phyloP scores from a whole-genome alignment of 64 coral and sea anemone species.

The Pocillopora damicornis region DNA sequence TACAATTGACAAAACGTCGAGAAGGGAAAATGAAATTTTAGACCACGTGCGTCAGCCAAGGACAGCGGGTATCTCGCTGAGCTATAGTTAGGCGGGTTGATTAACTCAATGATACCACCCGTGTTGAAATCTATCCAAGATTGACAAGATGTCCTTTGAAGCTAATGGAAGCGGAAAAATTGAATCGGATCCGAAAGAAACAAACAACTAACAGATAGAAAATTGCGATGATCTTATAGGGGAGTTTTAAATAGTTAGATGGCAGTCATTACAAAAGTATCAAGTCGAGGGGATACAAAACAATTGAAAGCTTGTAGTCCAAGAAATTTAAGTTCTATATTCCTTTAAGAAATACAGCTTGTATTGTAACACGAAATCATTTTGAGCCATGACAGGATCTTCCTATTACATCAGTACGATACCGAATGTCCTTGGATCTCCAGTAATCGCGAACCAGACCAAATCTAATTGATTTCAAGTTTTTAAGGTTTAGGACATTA shows the following conservation, averaged over 20 bases:
- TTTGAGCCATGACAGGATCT: too few species aligned
- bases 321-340: too few species aligned
- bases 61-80: not conserved
- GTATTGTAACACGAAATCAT: too few species aligned
- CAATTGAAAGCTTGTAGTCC: too few species aligned
- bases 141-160: not conserved
- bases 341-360: too few species aligned
- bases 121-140: not conserved
- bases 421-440: too few species aligned
- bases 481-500: too few species aligned
- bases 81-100: not conserved
- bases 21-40: not conserved
- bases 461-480: too few species aligned
- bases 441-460: too few species aligned
- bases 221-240: not conserved
- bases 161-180: not conserved
- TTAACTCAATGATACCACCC: not conserved
- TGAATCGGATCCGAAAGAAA: not conserved
- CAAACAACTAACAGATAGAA: not conserved
- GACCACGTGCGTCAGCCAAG: not conserved
- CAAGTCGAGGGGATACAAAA: too few species aligned
- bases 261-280: not conserved
- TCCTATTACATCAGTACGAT: too few species aligned
- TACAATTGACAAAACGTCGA: not conserved
- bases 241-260: not conserved